phyloP scores from a whole-genome alignment of 2,888 invertebrate genomes.

The Andrena trimmerana region DNA sequence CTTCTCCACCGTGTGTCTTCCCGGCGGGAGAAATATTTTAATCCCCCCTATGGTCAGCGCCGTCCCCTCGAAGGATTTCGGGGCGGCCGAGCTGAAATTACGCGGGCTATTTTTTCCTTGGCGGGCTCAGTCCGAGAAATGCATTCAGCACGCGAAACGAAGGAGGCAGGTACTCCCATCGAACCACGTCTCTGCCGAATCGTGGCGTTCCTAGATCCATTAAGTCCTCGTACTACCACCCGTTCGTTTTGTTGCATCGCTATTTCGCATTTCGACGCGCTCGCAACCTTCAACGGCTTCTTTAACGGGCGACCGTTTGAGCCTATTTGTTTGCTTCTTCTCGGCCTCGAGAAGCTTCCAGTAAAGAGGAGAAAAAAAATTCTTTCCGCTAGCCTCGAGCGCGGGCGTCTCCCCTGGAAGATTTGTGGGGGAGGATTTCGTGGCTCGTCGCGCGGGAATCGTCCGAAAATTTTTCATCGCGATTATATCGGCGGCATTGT shows the following conservation, averaged over 20 bases:
- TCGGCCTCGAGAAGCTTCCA: not conserved
- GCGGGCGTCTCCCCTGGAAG: slow-evolving; percentile 26
- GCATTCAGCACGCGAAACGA: not conserved
- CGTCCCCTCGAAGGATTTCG: not conserved
- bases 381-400: not conserved
- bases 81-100: not conserved
- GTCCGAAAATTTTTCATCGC: slow-evolving; percentile 56
- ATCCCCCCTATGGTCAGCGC: not conserved
- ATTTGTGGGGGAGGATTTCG: slow-evolving; percentile 56
- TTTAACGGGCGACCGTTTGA: slow-evolving; percentile 11
- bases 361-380: slow-evolving; percentile 17
- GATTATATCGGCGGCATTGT: slow-evolving; percentile 53
- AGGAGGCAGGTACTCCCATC: not conserved
- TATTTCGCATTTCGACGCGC: slow-evolving; percentile 12
- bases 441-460: slow-evolving; percentile 42
- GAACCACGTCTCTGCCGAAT: not conserved
- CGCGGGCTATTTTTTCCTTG: not conserved
- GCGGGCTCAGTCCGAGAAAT: not conserved
- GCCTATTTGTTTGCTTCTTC: slow-evolving; percentile 30
- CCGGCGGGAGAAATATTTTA: slow-evolving; percentile 36
- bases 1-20: slow-evolving; percentile 38
- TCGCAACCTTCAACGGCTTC: slow-evolving; percentile 22
- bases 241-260: not conserved
- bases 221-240: not conserved
- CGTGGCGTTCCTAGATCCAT: not conserved